Percentiles rank a stretch among this genome's conserved stretches.
Conservation (phyloP, 2,888 invertebrate genomes). For the Ceramica pisi region DNA sequence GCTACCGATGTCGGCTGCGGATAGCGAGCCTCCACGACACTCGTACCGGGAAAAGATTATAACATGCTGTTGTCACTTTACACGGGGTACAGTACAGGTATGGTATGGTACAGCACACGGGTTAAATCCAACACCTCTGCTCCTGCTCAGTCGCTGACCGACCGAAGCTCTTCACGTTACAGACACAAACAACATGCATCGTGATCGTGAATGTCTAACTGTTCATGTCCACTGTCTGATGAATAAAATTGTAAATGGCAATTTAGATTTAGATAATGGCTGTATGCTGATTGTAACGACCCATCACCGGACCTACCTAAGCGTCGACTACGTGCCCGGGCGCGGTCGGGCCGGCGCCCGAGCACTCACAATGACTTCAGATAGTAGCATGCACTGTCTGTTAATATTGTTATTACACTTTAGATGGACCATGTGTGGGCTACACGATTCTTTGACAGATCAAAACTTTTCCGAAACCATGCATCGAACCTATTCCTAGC, state of each 20-base stretch:
- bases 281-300: conserved; percentile 58
- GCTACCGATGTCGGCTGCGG: conserved; percentile 83
- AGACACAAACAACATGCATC: conserved; percentile 78
- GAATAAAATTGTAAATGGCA: conserved; percentile 55
- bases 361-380: conserved; percentile 72
- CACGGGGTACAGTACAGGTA: conserved; percentile 70
- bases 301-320: conserved; percentile 81
- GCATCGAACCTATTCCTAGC: conserved; percentile 84
- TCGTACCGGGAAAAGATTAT: conserved; percentile 78
- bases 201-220: conserved; percentile 67
- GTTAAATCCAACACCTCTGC: conserved; percentile 72
- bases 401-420: conserved; percentile 85
- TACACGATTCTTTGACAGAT: conserved; percentile 62
- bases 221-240: conserved; percentile 61
- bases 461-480: conserved; percentile 78
- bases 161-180: conserved; percentile 65
- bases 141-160: conserved; percentile 68
- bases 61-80: conserved; percentile 72
- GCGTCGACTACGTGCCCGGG: conserved; percentile 67
- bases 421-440: conserved; percentile 74
- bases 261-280: conserved; percentile 61
- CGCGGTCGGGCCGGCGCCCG: conserved; percentile 51
- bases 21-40: conserved; percentile 81
- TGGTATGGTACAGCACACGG: conserved; percentile 67
- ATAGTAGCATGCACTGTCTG: conserved; percentile 82